Evolutionary conservation across 23 tunicate genomes (phyloP), one percentile per base, ranked within the genome.

Genomic region (Phallusia fumigata): DNA sequence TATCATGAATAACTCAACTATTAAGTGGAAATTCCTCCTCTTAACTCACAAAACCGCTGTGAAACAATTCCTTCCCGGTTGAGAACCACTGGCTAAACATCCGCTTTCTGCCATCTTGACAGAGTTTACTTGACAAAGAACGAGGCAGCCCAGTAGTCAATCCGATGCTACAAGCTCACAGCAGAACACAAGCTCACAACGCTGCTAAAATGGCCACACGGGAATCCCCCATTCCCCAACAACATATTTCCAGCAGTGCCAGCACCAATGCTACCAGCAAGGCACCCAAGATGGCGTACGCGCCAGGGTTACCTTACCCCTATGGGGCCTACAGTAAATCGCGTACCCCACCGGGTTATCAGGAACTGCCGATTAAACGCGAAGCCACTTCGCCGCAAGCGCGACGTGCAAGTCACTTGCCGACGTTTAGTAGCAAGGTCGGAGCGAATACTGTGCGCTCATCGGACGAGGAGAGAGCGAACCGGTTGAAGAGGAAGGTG

Each of bases 401-500:
- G 45, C 30, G 52, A 51, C 52, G 52, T 52, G 52, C 34, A 8
- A 19, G 64, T 22, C 31, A 24, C 53, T 35, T 72, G 69, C 33
- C 75, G 51, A 24, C 31, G 31, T 65, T 64, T 53, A 22, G 28
- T 24, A 0, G 32, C 10, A 33, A 31, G 53, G 34, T 44, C 35
- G 50, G 58, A 2, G 34, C 21, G 5, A 30, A 45, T 58, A 32
- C 30, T 1, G 33, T 76, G 75, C 51, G 76, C 26, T 35, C 33
- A 15, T 18, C 72, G 13, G 65, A 79, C 24, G 79, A 79, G 35
- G 88, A 65, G 18, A 30, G 76, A 5, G 24, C 69, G 36, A 77
- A 84, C 64, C 36, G 69, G 24, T 45, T 85, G 31, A 85, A 85
- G 65, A 35, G 88, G 44, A 79, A 49, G 34, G 78, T 75, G 0